phyloP scores from a whole-genome alignment of 2,888 invertebrate genomes.

The Andrena dorsata region DNA sequence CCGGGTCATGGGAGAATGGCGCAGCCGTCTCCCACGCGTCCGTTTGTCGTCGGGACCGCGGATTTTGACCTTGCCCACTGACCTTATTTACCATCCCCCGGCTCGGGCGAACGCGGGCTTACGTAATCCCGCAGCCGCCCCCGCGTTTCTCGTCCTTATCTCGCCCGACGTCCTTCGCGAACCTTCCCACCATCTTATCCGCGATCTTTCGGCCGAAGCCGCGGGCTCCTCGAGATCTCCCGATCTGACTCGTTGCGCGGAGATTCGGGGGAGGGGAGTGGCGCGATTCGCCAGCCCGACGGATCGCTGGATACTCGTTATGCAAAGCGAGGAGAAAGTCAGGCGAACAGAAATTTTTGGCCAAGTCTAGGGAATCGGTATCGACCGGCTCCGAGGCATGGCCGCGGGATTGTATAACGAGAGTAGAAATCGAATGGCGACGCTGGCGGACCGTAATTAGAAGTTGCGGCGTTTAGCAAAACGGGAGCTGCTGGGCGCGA shows the following conservation, averaged over 20 bases:
- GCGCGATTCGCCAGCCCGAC: not conserved
- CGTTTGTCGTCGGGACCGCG: conserved; percentile 71
- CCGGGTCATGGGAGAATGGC: conserved; percentile 80
- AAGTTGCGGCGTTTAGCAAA: conserved; percentile 66
- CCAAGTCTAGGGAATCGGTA: conserved; percentile 22
- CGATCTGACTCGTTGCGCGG: not conserved
- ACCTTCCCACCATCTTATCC: conserved; percentile 1
- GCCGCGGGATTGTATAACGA: conserved; percentile 63
- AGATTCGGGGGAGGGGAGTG: not conserved
- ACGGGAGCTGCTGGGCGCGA: conserved; percentile 67
- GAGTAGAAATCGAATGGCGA: conserved; percentile 71
- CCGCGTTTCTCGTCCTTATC: conserved; percentile 36
- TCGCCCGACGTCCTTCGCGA: conserved; percentile 53
- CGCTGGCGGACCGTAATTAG: conserved; percentile 66
- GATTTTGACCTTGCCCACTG: conserved; percentile 78
- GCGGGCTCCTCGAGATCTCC: not conserved
- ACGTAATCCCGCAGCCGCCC: conserved; percentile 44
- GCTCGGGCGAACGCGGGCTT: conserved; percentile 46
- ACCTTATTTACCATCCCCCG: conserved; percentile 74
- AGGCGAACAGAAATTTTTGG: conserved; percentile 55
- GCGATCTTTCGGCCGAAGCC: not conserved
- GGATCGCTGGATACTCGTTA: conserved; percentile 8
- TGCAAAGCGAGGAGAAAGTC: conserved; percentile 56
- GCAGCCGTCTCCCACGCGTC: conserved; percentile 76
- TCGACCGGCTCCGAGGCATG: not conserved